Evolutionary conservation across 2,888 invertebrate genomes (phyloP).

Genomic region (Atherix ibis): DNA sequence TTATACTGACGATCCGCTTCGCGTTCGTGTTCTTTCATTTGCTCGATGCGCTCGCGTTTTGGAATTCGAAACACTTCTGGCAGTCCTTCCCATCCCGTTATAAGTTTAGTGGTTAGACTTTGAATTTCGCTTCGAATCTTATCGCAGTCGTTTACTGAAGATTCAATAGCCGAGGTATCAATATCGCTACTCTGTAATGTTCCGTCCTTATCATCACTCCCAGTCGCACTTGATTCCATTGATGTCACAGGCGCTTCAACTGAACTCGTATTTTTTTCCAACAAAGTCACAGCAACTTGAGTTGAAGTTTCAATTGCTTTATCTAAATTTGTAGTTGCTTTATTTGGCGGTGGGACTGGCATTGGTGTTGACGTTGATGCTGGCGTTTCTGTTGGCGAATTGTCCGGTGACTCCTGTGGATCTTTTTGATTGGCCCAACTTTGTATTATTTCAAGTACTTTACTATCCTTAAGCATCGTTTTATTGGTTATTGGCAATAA

Average conservation of each 20-base stretch:
- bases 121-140: constrained; percentile 3
- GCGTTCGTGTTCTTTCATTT: constrained; percentile 88
- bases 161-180: too few relatives aligned
- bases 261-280: too few relatives aligned
- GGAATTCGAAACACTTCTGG: constrained; percentile 70
- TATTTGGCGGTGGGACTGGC: constrained; percentile 1
- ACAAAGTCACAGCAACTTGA: too few relatives aligned
- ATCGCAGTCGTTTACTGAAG: too few relatives aligned
- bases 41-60: constrained; percentile 82
- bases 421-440: constrained; percentile 49
- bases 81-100: constrained; percentile 23
- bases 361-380: background rate
- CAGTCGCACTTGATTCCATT: constrained; percentile 24
- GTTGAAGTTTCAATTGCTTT: too few relatives aligned
- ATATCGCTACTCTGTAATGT: background rate
- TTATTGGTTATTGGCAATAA: constrained; percentile 84
- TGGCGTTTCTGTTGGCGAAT: constrained; percentile 12
- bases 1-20: constrained; percentile 55
- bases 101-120: constrained; percentile 14
- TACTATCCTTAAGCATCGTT: constrained; percentile 82
- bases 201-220: constrained; percentile 8
- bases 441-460: constrained; percentile 70
- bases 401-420: constrained; percentile 10
- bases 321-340: too few relatives aligned
- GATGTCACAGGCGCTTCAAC: too few relatives aligned